phyloP scores from a whole-genome alignment of 2,888 invertebrate genomes.

The Adineta ricciae region DNA sequence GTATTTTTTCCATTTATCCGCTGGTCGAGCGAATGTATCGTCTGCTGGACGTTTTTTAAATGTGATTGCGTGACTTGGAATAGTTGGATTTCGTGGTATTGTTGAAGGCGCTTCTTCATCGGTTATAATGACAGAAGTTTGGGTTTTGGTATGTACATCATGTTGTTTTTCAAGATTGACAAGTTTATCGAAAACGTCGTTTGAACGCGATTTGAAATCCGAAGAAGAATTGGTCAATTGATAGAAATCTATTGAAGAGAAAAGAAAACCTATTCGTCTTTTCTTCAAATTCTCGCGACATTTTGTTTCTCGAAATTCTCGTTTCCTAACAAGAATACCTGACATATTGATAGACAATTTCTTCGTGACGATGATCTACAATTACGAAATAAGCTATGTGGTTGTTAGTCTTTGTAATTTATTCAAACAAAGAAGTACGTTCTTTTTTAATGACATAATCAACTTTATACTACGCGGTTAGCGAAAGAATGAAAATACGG shows the following conservation, averaged over 20 bases:
- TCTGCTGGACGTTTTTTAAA: not conserved
- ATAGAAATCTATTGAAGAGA: not conserved
- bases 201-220: slow-evolving; percentile 10
- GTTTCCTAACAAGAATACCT: not conserved
- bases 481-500: not conserved
- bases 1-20: not conserved
- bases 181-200: not conserved
- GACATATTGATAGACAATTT: not conserved
- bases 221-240: not conserved
- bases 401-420: not conserved
- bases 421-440: not conserved
- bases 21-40: not conserved
- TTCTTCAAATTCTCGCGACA: too few species aligned
- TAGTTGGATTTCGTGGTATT: not conserved
- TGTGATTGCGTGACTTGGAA: not conserved
- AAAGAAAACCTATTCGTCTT: not conserved
- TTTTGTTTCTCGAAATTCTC: too few species aligned
- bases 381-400: not conserved
- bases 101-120: not conserved
- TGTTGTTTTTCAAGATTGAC: not conserved
- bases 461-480: not conserved
- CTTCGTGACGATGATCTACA: not conserved
- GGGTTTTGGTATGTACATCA: not conserved
- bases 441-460: not conserved
- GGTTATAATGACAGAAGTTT: not conserved